Conservation (phyloP, 1,140 invertebrate species). For the Macrosteles quadrilineatus region DNA sequence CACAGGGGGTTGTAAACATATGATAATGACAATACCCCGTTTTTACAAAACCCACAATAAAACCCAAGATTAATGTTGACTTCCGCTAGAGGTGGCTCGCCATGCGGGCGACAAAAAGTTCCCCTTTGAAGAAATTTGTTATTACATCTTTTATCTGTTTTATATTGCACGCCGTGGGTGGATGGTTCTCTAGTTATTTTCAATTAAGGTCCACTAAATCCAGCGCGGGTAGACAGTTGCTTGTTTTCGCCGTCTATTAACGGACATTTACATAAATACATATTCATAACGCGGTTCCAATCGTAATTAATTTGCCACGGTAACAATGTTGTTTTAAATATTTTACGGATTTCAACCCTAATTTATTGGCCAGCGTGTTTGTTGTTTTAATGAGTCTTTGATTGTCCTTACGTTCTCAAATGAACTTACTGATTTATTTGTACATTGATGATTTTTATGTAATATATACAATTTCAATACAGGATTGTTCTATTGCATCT, state of each 20-base stretch:
- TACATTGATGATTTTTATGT: too few relatives aligned
- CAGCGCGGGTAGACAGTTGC: background rate
- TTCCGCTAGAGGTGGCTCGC: background rate
- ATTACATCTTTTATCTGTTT: background rate
- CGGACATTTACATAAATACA: constrained; percentile 1
- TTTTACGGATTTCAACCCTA: too few relatives aligned
- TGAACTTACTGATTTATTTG: too few relatives aligned
- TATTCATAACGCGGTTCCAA: constrained; percentile 1
- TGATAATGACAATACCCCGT: constrained; percentile 3
- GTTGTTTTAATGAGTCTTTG: too few relatives aligned
- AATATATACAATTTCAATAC: too few relatives aligned
- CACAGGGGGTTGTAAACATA: constrained; percentile 2
- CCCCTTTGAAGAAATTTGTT: constrained; percentile 8
- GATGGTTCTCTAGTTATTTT: background rate
- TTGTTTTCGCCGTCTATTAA: constrained; percentile 2
- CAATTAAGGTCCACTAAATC: constrained; percentile 2
- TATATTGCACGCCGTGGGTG: background rate
- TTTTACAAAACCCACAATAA: constrained; percentile 12
- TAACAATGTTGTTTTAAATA: constrained; percentile 2
- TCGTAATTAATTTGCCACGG: background rate
- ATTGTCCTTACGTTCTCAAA: too few relatives aligned
- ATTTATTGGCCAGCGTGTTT: too few relatives aligned
- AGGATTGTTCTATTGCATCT: too few relatives aligned
- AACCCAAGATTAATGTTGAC: constrained; percentile 4
- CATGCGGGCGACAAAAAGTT: background rate